phyloP scores from a whole-genome alignment of 2,113 vertebrate genomes.

The Zosterops japonicus region DNA sequence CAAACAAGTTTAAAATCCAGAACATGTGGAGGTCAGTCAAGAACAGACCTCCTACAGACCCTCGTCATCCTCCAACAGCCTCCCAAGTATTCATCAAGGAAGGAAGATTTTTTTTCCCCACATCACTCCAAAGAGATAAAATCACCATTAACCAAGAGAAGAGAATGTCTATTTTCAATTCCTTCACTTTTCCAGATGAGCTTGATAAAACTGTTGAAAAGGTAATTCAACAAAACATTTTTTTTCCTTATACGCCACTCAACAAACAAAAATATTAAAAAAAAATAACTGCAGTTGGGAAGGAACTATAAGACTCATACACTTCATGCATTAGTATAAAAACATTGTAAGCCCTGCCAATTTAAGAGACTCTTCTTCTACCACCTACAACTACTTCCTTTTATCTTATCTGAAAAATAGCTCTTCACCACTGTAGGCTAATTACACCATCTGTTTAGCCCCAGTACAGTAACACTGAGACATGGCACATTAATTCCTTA shows the following conservation, averaged over 20 bases:
- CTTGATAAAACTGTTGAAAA: background rate
- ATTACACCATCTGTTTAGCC: slow-evolving; percentile 80
- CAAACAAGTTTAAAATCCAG: background rate
- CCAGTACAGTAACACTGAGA: slow-evolving; percentile 65
- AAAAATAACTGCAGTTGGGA: background rate
- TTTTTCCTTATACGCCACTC: background rate
- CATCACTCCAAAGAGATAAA: accelerated
- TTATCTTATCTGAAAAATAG: slow-evolving; percentile 72
- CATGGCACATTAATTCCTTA: slow-evolving; percentile 76
- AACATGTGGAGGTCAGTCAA: background rate
- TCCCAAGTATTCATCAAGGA: background rate
- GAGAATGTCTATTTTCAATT: background rate
- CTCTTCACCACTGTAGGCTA: slow-evolving; percentile 72
- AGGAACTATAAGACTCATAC: background rate
- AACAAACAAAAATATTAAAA: background rate
- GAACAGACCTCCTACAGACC: background rate
- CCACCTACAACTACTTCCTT: slow-evolving; percentile 72
- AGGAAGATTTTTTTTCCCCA: background rate
- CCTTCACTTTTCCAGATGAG: background rate
- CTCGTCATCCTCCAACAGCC: background rate
- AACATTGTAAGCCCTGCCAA: slow-evolving; percentile 34
- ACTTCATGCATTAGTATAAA: slow-evolving; percentile 24
- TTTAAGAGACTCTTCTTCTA: slow-evolving; percentile 52
- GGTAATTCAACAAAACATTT: background rate
- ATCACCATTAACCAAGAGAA: background rate